These are phyloP conservation scores for Lacanobia wlatinum DNA, from an alignment of 2,888 invertebrate species.

Conservation along the genomic window DNA sequence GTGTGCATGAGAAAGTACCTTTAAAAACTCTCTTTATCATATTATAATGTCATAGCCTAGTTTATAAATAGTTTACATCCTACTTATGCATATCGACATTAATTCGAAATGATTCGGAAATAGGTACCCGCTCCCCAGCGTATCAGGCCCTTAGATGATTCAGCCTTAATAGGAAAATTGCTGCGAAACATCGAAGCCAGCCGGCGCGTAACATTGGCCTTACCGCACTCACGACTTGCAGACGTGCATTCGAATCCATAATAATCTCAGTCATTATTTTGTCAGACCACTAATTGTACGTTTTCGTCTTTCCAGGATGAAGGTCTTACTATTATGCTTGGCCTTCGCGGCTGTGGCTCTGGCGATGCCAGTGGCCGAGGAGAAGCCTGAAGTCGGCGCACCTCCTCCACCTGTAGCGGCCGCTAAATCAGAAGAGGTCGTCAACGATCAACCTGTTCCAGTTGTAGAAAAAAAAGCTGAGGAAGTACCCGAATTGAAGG, in stretches of 20 bases:
- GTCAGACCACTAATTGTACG: constrained; percentile 78
- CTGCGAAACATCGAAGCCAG: constrained; percentile 78
- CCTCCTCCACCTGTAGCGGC: constrained; percentile 59
- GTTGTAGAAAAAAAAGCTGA: constrained; percentile 74
- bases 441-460: constrained; percentile 63
- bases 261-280: constrained; percentile 73
- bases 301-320: constrained; percentile 91
- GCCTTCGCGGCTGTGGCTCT: constrained; percentile 90
- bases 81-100: constrained; percentile 80
- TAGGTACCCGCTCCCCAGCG: constrained; percentile 77
- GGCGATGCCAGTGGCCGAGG: constrained; percentile 92
- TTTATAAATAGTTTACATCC: constrained; percentile 86
- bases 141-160: constrained; percentile 85
- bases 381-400: constrained; percentile 73
- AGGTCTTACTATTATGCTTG: constrained; percentile 91
- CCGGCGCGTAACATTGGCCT: constrained; percentile 90
- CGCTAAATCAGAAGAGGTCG: constrained; percentile 33
- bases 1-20: constrained; percentile 61
- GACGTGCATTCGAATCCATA: constrained; percentile 79
- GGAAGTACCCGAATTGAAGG: constrained; percentile 69
- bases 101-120: constrained; percentile 81
- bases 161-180: constrained; percentile 89
- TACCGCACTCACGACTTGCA: constrained; percentile 85
- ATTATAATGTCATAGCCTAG: constrained; percentile 68
- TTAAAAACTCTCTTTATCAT: constrained; percentile 63